Evolutionary conservation across 2,113 vertebrate species (phyloP), one percentile per base, ranked within the genome.

Genomic region (Gallinago jamesoni): DNA sequence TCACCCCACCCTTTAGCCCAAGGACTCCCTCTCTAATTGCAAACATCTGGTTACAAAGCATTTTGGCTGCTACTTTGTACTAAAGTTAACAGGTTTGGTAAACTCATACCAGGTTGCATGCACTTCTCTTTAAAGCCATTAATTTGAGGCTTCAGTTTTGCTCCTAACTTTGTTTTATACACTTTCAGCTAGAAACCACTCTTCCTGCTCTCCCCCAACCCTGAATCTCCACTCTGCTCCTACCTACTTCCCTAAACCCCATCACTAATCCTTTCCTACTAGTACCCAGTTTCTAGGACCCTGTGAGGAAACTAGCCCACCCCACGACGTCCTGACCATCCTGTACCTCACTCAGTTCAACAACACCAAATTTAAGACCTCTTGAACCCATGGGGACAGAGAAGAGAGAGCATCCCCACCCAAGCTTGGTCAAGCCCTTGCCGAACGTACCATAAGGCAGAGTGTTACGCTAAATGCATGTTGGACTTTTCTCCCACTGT

Each of bases 371-470:
- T 41, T 74, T 63, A 48, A 55, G 55, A 77, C 14, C 17, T 66
- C 78, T 69, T 13, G 55, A 70, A 39, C 15, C 50, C 59, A 14
- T 2, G 17, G n/a, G 83, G 53, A 39, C 8, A 37, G 73, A 69
- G 16, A 76, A 67, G 4, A 33, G 20, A 31, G 9, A 74, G 8
- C 7, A 9, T 31, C 10, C 33, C 31, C 31, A 53, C 35, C n/a
- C n/a, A 45, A 76, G 45, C 4, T 52, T 4, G 16, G 12, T 8
- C 45, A 91, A 57, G 52, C 41, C 52, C 62, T 78, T 79, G 30
- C 15, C 87, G 70, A 63, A 47, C 1, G 0, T 27, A 14, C 39
- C 14, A 3, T 16, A 25, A 66, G 24, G n/a, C 0, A 0, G 6
- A 14, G 39, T 30, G 31, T 66, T n/a, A 12, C 0, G 1, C 19